phyloP scores from a whole-genome alignment of 2,113 vertebrate genomes.

The Aspiorhynchus laticeps region DNA sequence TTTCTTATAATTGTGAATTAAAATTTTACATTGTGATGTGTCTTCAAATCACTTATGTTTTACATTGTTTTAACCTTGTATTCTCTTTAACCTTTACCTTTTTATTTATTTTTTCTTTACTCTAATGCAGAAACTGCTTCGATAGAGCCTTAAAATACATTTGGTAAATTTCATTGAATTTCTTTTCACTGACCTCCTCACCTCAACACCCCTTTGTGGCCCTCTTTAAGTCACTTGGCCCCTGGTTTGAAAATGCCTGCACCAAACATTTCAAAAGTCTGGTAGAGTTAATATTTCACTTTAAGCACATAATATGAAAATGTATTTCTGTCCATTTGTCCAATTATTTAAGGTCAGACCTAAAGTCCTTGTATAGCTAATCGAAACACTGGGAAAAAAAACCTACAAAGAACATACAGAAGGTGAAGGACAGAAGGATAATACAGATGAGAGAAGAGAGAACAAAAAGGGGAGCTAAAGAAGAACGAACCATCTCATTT shows the following conservation, averaged over 20 bases:
- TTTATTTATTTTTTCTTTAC: background rate
- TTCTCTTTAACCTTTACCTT: background rate
- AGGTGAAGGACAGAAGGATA: slow-evolving; percentile 18
- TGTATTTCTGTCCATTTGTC: background rate
- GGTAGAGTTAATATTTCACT: background rate
- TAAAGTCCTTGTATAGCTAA: background rate
- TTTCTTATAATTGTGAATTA: background rate
- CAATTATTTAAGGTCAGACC: background rate
- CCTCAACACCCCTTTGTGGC: background rate
- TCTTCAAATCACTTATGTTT: background rate
- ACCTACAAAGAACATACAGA: background rate
- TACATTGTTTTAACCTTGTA: background rate
- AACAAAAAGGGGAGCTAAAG: background rate
- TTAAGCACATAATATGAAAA: background rate
- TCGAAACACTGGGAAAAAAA: slow-evolving; percentile 5
- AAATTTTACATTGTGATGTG: background rate
- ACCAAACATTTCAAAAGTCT: background rate
- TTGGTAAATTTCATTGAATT: background rate
- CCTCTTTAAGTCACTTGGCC: background rate
- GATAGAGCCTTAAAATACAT: background rate
- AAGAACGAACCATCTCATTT: slow-evolving; percentile 5
- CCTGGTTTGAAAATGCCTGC: background rate
- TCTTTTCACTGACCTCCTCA: background rate
- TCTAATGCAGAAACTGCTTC: no score
- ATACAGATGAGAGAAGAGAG: background rate